phyloP scores from a whole-genome alignment of 2,113 vertebrate genomes.

The Delphinus delphis region DNA sequence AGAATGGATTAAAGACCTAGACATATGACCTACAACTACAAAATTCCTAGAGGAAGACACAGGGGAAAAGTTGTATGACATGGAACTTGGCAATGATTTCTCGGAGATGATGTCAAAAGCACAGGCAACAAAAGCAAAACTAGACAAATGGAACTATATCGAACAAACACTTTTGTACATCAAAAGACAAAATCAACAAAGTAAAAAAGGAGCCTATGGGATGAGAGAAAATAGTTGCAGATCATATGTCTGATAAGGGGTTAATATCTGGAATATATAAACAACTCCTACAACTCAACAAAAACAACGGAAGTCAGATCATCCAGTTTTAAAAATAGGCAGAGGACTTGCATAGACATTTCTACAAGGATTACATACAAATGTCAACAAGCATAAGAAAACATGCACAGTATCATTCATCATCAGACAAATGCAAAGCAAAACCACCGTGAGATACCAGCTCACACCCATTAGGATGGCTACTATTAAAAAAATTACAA shows the following conservation, averaged over 20 bases:
- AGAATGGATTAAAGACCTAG: neutral
- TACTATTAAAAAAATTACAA: neutral
- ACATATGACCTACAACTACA: neutral
- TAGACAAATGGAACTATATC: neutral
- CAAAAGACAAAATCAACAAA: neutral
- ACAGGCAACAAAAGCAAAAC: neutral
- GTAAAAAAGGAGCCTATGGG: neutral
- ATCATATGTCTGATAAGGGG: neutral
- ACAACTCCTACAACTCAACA: neutral
- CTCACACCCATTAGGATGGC: neutral
- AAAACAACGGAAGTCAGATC: neutral
- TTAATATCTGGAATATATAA: neutral
- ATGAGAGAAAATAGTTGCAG: neutral
- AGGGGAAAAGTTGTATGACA: neutral
- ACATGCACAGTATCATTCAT: neutral
- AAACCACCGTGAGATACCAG: neutral
- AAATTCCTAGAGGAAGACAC: neutral
- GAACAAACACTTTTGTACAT: accelerated
- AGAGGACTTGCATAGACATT: neutral
- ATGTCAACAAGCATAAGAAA: neutral
- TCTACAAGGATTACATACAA: neutral
- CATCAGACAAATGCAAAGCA: too few relatives aligned
- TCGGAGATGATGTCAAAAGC: neutral
- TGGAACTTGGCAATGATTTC: neutral
- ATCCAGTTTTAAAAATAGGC: neutral